Evolutionary conservation across 2,797 vertebrate genomes (phyloP).

Genomic region (Parambassis ranga): DNA sequence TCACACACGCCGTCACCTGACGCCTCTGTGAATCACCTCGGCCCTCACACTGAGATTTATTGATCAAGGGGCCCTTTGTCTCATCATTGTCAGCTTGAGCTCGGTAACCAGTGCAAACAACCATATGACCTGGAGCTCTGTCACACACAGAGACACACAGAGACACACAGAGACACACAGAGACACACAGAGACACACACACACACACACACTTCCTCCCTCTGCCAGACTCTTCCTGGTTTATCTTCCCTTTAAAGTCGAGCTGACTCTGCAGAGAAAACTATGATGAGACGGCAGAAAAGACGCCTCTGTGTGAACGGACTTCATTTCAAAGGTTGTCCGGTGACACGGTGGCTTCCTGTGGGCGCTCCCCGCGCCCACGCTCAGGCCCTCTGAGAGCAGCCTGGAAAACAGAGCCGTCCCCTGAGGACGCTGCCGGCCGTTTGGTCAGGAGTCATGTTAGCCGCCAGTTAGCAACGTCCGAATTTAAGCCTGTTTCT

Average conservation of each 20-base stretch:
- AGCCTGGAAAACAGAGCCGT: slow-evolving; percentile 11
- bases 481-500: background rate
- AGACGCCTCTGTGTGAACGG: background rate
- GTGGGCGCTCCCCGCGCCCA: background rate
- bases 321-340: background rate
- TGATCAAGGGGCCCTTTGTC: background rate
- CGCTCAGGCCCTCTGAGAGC: background rate
- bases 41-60: background rate
- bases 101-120: slow-evolving; percentile 1
- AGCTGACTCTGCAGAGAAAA: slow-evolving; percentile 56
- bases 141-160: background rate
- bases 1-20: background rate
- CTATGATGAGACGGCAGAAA: slow-evolving; percentile 57
- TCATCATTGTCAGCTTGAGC: background rate
- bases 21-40: background rate
- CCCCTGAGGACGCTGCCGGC: slow-evolving; percentile 19
- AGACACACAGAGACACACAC: slow-evolving; percentile 6
- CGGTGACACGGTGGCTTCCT: background rate
- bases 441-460: background rate
- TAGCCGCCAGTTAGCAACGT: background rate
- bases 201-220: slow-evolving; percentile 28
- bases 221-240: slow-evolving; percentile 31
- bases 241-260: slow-evolving; percentile 22
- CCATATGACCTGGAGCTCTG: background rate
- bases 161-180: background rate